These are phyloP conservation scores for Hyperoplus lanceolatus DNA, from an alignment of 2,797 vertebrate genomes.

Conservation along the genomic window DNA sequence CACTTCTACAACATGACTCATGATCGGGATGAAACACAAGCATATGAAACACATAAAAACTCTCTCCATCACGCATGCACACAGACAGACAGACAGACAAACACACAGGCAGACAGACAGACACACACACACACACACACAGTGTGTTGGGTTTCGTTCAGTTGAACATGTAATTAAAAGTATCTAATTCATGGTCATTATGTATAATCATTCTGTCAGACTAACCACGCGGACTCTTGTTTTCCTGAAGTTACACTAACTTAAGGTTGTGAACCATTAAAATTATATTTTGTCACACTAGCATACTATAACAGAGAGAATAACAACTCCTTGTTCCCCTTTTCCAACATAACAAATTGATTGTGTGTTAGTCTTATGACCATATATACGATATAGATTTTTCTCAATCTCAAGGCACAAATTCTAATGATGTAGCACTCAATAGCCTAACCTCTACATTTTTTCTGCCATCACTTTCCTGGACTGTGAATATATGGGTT, in stretches of 20 bases:
- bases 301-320: neutral
- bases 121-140: no score
- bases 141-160: neutral
- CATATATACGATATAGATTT: neutral
- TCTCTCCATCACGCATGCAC: neutral
- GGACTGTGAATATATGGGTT: neutral
- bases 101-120: no score
- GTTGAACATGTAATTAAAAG: neutral
- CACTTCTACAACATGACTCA: neutral
- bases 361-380: neutral
- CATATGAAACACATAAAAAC: neutral
- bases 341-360: neutral
- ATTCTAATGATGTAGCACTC: neutral
- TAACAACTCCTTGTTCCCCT: conserved; percentile 1
- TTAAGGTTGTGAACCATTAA: neutral
- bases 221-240: neutral
- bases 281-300: neutral
- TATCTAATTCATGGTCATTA: neutral
- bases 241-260: neutral
- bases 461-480: neutral
- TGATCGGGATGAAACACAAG: neutral
- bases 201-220: neutral
- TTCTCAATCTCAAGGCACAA: neutral
- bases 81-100: no score
- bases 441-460: neutral